These are phyloP conservation scores for Strigops habroptila DNA, from an alignment of 2,113 vertebrate genomes.

Conservation along the genomic window DNA sequence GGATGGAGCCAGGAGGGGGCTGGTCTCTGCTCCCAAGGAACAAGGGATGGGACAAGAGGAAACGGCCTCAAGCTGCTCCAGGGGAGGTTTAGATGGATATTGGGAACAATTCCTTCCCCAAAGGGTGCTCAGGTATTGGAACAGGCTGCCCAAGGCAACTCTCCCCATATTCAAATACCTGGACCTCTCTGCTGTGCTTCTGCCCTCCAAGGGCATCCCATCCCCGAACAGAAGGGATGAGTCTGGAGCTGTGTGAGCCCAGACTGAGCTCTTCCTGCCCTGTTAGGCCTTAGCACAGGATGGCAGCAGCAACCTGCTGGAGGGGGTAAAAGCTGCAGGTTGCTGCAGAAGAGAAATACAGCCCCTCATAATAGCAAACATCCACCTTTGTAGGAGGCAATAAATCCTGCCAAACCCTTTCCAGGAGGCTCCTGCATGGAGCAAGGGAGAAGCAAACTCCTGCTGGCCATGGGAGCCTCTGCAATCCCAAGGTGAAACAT, in stretches of 20 bases:
- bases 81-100: not conserved
- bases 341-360: not conserved
- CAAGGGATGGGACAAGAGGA: not conserved
- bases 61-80: not conserved
- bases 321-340: not conserved
- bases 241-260: not conserved
- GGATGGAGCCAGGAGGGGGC: not conserved
- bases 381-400: not conserved
- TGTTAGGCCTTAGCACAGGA: rapidly evolving
- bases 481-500: not conserved
- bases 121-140: not conserved
- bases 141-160: not conserved
- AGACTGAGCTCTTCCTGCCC: not conserved
- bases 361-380: not conserved
- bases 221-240: rapidly evolving
- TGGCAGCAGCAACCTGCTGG: not conserved
- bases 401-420: not conserved
- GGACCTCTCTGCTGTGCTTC: not conserved
- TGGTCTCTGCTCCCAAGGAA: not conserved
- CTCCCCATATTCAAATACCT: not conserved
- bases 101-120: not conserved
- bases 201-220: not conserved
- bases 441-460: not conserved
- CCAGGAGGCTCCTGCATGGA: not conserved
- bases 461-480: rapidly evolving